Percentiles rank a stretch among this genome's conserved stretches.
These are phyloP conservation scores for Epinephelus moara DNA, from an alignment of 2,113 vertebrate species.

Conservation along the genomic window DNA sequence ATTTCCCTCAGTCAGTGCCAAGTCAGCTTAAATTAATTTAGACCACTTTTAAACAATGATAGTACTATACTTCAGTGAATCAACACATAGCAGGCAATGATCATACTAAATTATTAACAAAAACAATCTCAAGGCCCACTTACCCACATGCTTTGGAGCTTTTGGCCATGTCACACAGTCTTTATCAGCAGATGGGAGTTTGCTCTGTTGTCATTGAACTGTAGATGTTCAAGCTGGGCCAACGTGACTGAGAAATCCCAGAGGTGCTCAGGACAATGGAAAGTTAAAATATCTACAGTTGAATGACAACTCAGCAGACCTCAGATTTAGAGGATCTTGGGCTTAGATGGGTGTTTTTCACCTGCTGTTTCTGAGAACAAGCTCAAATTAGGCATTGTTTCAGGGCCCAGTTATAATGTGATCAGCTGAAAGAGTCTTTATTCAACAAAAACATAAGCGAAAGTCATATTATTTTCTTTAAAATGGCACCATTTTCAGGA, in stretches of 20 bases:
- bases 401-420: neutral
- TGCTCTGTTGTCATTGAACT: neutral
- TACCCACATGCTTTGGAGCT: neutral
- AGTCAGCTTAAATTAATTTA: neutral
- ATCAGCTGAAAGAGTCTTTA: neutral
- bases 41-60: neutral
- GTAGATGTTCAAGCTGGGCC: neutral
- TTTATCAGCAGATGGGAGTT: neutral
- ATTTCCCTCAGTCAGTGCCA: neutral
- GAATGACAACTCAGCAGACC: neutral
- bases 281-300: neutral
- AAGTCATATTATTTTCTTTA: neutral
- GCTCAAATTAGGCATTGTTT: neutral
- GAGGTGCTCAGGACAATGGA: neutral
- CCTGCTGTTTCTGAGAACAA: neutral
- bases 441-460: neutral
- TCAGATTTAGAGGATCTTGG: neutral
- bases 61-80: neutral
- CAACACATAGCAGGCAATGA: neutral
- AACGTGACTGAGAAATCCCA: neutral
- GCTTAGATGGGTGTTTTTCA: neutral
- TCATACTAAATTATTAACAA: neutral
- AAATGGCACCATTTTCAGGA: neutral
- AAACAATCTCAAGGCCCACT: neutral
- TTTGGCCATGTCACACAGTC: neutral